phyloP scores from a whole-genome alignment of 1,140 invertebrate species.

The Brachionus rubens region DNA sequence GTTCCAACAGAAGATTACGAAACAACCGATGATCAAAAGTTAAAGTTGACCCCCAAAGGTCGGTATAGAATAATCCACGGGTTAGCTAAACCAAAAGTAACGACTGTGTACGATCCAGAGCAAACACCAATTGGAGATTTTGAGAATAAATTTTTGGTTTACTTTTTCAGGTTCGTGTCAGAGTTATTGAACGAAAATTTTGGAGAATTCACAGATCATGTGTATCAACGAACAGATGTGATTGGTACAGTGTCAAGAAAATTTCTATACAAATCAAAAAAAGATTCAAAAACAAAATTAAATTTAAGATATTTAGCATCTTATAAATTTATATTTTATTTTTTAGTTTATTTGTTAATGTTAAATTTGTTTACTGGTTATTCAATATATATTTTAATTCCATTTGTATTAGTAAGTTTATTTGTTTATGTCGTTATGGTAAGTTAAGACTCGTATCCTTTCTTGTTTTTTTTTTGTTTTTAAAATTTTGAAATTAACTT shows the following conservation, averaged over 20 bases:
- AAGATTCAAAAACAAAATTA: neutral
- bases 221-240: neutral
- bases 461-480: no score
- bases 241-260: neutral
- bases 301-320: slow-evolving; percentile 15
- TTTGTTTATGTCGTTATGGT: neutral
- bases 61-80: slow-evolving; percentile 9
- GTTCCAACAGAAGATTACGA: neutral
- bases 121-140: neutral
- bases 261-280: slow-evolving; percentile 7
- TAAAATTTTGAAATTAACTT: no score
- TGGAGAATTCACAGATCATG: neutral
- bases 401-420: neutral
- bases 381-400: neutral
- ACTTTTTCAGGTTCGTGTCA: slow-evolving; percentile 7
- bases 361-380: neutral
- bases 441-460: no score
- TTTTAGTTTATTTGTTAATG: slow-evolving; percentile 30
- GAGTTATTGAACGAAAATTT: slow-evolving; percentile 27
- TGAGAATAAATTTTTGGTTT: slow-evolving; percentile 30
- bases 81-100: neutral
- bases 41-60: slow-evolving; percentile 8
- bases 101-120: neutral
- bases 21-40: neutral
- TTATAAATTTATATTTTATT: slow-evolving; percentile 44